Conservation (phyloP, 2,113 vertebrate genomes). For the Suricata suricatta region DNA sequence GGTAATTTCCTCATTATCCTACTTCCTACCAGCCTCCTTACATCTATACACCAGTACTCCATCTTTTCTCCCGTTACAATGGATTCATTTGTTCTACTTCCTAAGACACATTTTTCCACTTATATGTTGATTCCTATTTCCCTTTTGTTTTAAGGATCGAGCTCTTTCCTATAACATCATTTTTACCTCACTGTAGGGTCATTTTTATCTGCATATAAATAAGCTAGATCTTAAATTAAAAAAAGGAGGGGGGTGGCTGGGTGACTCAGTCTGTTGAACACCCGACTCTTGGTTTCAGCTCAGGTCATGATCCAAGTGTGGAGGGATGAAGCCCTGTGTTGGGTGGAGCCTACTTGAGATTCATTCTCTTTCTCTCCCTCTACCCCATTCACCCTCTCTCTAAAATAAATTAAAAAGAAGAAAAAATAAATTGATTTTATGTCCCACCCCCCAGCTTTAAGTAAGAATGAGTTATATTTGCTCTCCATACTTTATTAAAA, state of each 20-base stretch:
- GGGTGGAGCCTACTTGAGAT: too few species aligned
- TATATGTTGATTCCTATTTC: neutral
- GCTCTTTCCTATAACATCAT: neutral
- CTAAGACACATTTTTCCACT: neutral
- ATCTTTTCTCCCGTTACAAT: neutral
- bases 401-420: neutral
- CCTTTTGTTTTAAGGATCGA: neutral
- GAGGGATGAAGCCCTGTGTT: too few species aligned
- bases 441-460: too few species aligned
- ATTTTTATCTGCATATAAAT: neutral
- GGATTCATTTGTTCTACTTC: neutral
- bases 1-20: neutral
- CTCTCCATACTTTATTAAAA: neutral
- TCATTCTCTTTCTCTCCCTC: too few species aligned
- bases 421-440: neutral
- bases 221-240: neutral
- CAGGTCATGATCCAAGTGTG: too few species aligned
- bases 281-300: too few species aligned
- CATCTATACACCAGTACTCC: neutral
- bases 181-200: neutral
- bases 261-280: too few species aligned
- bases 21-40: neutral
- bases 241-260: neutral
- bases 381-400: too few species aligned
- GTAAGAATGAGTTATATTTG: too few species aligned